Evolutionary conservation across 2,113 vertebrate species (phyloP).

Genomic region (Dryoscopus gambensis): DNA sequence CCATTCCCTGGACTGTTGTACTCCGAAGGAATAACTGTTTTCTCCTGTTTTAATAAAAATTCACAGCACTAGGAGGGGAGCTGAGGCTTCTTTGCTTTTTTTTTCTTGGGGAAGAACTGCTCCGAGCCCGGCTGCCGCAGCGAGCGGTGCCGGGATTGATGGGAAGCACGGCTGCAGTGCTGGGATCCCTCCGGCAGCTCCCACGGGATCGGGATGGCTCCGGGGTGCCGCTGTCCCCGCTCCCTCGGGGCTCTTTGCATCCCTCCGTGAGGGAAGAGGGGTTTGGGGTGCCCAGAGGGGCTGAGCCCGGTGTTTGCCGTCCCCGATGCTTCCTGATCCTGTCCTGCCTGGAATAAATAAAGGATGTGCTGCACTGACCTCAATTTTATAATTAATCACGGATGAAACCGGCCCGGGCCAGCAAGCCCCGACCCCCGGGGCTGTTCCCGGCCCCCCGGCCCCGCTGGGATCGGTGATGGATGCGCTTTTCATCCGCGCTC

Average conservation of each 20-base stretch:
- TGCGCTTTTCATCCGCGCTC: background rate
- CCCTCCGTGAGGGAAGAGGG: background rate
- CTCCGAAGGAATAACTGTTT: conserved; percentile 9
- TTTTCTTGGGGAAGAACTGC: background rate
- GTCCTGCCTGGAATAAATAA: background rate
- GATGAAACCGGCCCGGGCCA: background rate
- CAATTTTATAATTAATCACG: background rate
- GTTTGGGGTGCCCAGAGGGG: background rate
- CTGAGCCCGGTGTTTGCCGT: background rate
- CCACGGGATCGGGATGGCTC: background rate
- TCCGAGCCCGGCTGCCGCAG: background rate
- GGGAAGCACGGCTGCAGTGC: background rate
- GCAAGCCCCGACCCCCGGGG: background rate
- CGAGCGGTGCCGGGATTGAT: background rate
- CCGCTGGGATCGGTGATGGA: background rate
- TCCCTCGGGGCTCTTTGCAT: background rate
- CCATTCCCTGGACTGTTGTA: background rate
- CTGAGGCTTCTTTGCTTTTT: background rate
- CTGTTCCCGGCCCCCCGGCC: background rate
- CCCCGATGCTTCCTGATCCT: background rate
- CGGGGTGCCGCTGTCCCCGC: rapidly evolving
- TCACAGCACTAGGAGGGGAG: background rate
- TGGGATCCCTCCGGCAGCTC: background rate
- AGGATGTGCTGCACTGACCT: background rate
- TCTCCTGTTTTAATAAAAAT: conserved; percentile 71